Evolutionary conservation across 2,888 invertebrate genomes (phyloP).

Genomic region (Crocallis elinguaria): DNA sequence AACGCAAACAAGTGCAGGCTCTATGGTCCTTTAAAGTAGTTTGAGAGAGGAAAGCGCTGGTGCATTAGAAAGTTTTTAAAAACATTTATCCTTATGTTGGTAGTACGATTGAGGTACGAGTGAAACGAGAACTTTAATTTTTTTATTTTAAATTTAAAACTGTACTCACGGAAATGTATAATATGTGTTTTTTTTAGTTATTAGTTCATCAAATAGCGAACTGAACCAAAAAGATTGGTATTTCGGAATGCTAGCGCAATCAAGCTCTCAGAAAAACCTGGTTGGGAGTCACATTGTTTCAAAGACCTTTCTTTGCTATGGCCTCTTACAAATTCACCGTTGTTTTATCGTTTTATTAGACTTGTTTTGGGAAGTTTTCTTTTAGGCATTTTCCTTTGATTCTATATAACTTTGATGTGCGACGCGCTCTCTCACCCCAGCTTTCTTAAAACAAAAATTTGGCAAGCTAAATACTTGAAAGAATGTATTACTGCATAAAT

Average conservation of each 20-base stretch:
- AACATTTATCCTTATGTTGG: background rate
- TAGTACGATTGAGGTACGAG: background rate
- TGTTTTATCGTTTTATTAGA: constrained; percentile 73
- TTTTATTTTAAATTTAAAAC: background rate
- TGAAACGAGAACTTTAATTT: constrained; percentile 1
- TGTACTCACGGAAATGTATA: background rate
- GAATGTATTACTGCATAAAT: constrained; percentile 40
- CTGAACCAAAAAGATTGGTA: constrained; percentile 9
- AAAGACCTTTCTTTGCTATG: constrained; percentile 63
- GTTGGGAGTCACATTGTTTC: constrained; percentile 67
- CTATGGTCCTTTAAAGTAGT: background rate
- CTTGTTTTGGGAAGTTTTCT: constrained; percentile 67
- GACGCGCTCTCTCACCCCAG: constrained; percentile 13
- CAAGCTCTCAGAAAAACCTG: constrained; percentile 51
- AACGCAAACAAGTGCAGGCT: background rate
- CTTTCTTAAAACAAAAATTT: constrained; percentile 22
- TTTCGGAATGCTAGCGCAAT: constrained; percentile 46
- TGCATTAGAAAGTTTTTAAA: background rate
- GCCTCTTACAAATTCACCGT: constrained; percentile 67
- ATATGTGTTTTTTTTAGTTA: background rate
- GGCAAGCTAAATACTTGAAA: constrained; percentile 31
- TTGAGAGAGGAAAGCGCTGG: background rate
- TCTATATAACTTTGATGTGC: constrained; percentile 66
- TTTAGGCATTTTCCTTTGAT: constrained; percentile 58
- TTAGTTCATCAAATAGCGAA: constrained; percentile 3